A percentile compares a stretch with the other conserved stretches of the same genome.
Conservation (phyloP, 2,113 vertebrate genomes). For the Rhea americana region DNA sequence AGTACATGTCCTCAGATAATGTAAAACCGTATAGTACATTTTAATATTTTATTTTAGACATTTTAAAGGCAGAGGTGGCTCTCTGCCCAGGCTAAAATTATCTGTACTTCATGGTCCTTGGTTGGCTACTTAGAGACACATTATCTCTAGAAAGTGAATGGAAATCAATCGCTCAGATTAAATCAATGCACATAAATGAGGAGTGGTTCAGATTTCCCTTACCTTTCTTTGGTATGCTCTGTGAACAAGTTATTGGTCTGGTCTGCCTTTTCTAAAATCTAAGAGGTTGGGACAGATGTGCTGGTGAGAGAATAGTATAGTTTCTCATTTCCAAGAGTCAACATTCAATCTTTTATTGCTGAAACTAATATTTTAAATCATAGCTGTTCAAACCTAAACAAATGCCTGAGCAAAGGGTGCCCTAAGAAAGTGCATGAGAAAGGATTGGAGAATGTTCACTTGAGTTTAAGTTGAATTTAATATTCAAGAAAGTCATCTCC, state of each 20-base stretch:
- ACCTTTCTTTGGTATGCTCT: accelerated
- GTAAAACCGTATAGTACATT: neutral
- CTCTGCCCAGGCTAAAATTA: neutral
- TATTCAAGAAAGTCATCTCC: neutral
- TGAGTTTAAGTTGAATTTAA: neutral
- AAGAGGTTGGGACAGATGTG: neutral
- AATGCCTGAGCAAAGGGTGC: neutral
- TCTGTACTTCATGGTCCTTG: neutral
- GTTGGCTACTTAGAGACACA: neutral
- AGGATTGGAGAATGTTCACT: neutral
- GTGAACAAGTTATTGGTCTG: neutral
- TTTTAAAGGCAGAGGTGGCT: neutral
- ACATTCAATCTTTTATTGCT: neutral
- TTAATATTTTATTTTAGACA: neutral
- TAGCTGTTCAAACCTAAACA: neutral
- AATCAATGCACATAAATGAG: neutral
- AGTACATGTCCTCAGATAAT: neutral
- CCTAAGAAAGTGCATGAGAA: neutral
- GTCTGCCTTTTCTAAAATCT: neutral
- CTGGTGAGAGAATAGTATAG: neutral
- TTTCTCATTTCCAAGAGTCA: neutral
- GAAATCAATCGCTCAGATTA: neutral
- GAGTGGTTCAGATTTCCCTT: accelerated
- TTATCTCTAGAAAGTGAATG: neutral
- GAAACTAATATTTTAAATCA: neutral